Evolutionary conservation across 2,888 invertebrate genomes (phyloP), one percentile per base, ranked within the genome.

Genomic region (Gandaritis pyraliata): DNA sequence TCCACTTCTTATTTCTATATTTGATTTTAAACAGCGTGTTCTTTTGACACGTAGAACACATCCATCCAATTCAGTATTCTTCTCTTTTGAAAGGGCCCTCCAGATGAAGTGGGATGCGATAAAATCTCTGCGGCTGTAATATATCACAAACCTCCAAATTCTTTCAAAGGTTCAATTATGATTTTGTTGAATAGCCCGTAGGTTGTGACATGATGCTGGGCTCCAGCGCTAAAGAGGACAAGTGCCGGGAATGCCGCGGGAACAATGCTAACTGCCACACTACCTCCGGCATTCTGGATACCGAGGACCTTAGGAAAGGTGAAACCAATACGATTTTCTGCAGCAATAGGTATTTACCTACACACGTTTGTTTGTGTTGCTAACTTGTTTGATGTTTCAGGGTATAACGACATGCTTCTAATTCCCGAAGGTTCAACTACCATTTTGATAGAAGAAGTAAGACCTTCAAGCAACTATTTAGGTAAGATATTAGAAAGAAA

Each of bases 131-230:
- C n/a, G n/a, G n/a, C n/a, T 23, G 6, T 2, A 23, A 23, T 4
- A 23, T 23, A 23, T 23, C 23, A 23, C 23, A 23, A 23, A 2
- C 6, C 3, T 1, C 23, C 23, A 23, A 23, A 1, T 6, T 23
- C 23, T 23, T 33, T 8, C 33, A 33, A 5, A 33, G 10, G 8
- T 23, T 23, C 33, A n/a, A 47, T 47, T n/a, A 45, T 15, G 16
- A 1, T 12, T 6, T 61, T 58, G 13, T 46, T 59, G 67, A 59
- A 23, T 77, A 97, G 96, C 95, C 96, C 8, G 97, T 98, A 45
- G 99, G 99, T 59, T 99, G 99, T 84, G 98, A 99, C 87, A 96
- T 96, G 94, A 96, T 97, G 95, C 91, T 99, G 75, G 98, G 98
- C 11, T 98, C 98, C 5, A 90, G 93, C 57, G 95, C 96, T 10